Base-by-base conservation (phyloP, 2,113 vertebrate genomes). In the Onychostruthus taczanowskii region DNA sequence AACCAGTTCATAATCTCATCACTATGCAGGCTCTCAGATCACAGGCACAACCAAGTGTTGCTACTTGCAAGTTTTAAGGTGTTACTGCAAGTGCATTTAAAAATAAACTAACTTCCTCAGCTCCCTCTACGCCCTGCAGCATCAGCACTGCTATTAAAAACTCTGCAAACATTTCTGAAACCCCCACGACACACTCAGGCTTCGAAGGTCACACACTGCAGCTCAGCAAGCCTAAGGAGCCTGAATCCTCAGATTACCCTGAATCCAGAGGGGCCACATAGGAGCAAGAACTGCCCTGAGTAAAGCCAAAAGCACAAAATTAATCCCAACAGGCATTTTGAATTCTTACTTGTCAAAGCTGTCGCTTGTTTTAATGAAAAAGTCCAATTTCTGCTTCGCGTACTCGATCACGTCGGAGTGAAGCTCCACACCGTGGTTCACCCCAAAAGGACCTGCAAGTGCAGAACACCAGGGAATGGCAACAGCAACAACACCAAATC, bases 351-450 rank as follows among this genome's bases (percentile, higher is more conserved):
- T 99, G 98, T 99, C 99, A 93, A 99, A 99, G 97, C 99, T 99
- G 95, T 99, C 99, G 3, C 98, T 99, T 68, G 98, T 99, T 97
- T 98, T 99, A 97, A 99, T 99, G 97, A 99, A 99, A 94, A 98
- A 98, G 61, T 99, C 99, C 30, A 99, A 97, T 93, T 99, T 99
- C 97, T 99, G 98, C 96, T 99, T 98, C 0, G 99, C 99, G 4
- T 99, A 99, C 27, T 99, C 99, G 2, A 98, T 99, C 39, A 99
- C 99, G 15, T 99, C 99, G 0, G 98, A 98, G 33, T 99, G 99
- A 14, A 99, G 97, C 92, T 99, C 99, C 56, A 99, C 98, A 0
- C 99, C 99, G 1, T 99, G 99, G 93, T 99, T 99, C 59, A 99
- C 98, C 27, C 99, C 99, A 89, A 99, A 99, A 16, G 99, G 99